Base-by-base conservation (phyloP, 2,888 invertebrate genomes). In the Helleia helle region DNA sequence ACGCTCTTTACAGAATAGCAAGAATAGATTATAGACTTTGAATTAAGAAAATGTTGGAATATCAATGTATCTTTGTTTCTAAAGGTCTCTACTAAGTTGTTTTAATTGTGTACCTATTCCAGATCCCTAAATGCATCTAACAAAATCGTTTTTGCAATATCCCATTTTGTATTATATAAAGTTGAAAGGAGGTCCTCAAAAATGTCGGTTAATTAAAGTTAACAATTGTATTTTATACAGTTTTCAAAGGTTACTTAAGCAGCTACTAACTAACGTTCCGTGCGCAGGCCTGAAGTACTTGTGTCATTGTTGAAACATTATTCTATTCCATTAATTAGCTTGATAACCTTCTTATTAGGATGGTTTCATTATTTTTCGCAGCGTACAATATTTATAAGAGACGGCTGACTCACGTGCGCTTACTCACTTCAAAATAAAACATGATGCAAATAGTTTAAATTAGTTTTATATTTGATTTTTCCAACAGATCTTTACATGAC, bases 181-280 rank as follows among this genome's bases (percentile, higher is more conserved):
- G 14, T 14, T 14, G 5, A 5, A 31, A 34, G 22, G 22, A 22
- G 22, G 34, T 12, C 12, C 18, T 22, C 9, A 1, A 4, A 8
- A 18, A 34, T 31, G 31, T 31, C 18, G 22, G 22, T 31, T 31
- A 31, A 31, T 31, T 31, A 31, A 2, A 3, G 11, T 31, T n/a
- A 31, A 18, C 18, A 31, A 31, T 17, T 31, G 31, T 11, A 31
- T 9, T 15, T 17, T 18, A 17, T 18, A 7, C 11, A 18, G 18
- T 31, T 22, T 22, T 22, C 22, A 3, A 2, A 8, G 22, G 22
- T 22, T 22, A 18, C 18, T 18, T 18, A 22, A 22, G 22, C 22
- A 22, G 22, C 22, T 22, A 22, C 22, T 22, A 22, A 22, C 22
- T 22, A n/a, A 22, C 22, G 22, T 22, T 7, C 5, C 22, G 5